Evolutionary conservation across 2,113 vertebrate species (phyloP).

Genomic region (Ia io): DNA sequence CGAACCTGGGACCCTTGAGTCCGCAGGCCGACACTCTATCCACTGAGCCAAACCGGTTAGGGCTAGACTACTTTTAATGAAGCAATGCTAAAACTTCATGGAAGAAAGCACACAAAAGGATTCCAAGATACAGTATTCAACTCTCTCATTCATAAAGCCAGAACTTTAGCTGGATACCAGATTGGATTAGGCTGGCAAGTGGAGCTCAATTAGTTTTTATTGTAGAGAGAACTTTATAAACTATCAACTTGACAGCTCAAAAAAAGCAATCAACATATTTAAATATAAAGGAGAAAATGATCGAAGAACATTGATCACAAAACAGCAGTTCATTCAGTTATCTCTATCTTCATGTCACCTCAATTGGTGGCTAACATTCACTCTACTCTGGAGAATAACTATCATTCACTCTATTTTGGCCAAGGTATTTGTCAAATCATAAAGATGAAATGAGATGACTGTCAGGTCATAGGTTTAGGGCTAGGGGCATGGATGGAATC

Average conservation of each 20-base stretch:
- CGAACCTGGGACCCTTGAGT: too few species aligned
- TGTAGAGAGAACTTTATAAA: neutral
- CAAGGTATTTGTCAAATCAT: neutral
- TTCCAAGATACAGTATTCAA: constrained; percentile 5
- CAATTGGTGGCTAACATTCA: neutral
- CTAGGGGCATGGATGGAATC: neutral
- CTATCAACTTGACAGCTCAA: neutral
- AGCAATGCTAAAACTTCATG: neutral
- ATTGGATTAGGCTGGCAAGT: neutral
- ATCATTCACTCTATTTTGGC: neutral
- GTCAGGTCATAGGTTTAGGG: neutral
- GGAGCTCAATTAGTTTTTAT: neutral
- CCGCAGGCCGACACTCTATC: too few species aligned
- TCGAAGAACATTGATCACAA: neutral
- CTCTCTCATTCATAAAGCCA: neutral
- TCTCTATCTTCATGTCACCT: neutral
- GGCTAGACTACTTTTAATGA: neutral
- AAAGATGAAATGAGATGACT: constrained; percentile 2
- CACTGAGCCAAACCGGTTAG: too few species aligned
- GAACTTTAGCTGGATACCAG: neutral
- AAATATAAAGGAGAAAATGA: neutral
- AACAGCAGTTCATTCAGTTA: neutral
- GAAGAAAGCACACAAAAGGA: neutral
- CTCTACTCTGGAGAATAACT: neutral
- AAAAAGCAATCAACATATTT: neutral